Conservation (phyloP, 2,888 invertebrate species). For the Bombylius discolor region DNA sequence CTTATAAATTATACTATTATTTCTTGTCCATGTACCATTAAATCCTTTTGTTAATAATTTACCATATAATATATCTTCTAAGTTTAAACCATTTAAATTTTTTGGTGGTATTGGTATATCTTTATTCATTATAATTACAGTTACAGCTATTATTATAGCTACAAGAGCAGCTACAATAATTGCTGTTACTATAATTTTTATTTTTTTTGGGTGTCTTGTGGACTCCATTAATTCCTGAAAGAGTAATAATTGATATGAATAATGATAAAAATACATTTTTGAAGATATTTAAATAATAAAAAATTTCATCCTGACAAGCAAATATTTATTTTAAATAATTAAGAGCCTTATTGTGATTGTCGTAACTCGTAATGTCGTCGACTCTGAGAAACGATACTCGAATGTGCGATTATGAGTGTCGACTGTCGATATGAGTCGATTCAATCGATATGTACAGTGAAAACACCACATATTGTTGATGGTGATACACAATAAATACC, state of each 20-base stretch:
- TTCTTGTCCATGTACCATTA: slow-evolving; percentile 72
- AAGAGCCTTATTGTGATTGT: too few species aligned
- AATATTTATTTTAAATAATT: too few species aligned
- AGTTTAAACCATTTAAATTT: slow-evolving; percentile 33
- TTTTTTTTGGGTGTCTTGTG: slow-evolving; percentile 31
- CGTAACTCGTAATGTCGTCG: too few species aligned
- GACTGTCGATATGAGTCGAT: too few species aligned
- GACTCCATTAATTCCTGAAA: slow-evolving; percentile 49
- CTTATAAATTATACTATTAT: slow-evolving; percentile 49
- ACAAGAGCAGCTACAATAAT: slow-evolving; percentile 44
- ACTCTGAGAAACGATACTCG: too few species aligned
- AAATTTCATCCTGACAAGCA: too few species aligned
- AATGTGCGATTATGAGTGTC: too few species aligned
- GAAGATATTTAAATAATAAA: too few species aligned
- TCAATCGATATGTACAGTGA: too few species aligned
- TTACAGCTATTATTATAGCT: slow-evolving; percentile 45
- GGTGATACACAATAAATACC: too few species aligned
- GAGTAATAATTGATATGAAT: background rate
- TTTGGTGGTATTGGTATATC: slow-evolving; percentile 7
- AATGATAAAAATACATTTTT: background rate
- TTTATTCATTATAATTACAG: slow-evolving; percentile 42
- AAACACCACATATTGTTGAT: too few species aligned
- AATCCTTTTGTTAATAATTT: slow-evolving; percentile 52
- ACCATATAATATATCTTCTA: slow-evolving; percentile 61
- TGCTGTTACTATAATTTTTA: slow-evolving; percentile 37